Conservation (phyloP, 1,140 invertebrate species). For the Glossosoma conforme region DNA sequence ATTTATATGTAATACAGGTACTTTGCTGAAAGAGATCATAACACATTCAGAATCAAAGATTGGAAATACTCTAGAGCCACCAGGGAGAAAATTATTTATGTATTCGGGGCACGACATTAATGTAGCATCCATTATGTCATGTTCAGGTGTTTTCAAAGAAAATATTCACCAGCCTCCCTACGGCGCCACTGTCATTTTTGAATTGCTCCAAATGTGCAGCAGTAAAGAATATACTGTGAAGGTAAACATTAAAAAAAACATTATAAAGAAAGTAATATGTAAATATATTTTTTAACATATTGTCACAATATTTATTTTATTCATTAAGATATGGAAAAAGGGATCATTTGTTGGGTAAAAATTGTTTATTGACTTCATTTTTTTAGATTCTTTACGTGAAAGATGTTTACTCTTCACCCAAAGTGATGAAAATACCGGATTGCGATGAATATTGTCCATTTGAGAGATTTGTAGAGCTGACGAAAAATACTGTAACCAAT, state of each 20-base stretch:
- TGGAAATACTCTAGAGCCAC: constrained; percentile 34
- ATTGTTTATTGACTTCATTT: too few relatives aligned
- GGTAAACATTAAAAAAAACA: too few relatives aligned
- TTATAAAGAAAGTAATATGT: too few relatives aligned
- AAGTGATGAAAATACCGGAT: constrained; percentile 32
- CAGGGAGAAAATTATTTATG: constrained; percentile 48
- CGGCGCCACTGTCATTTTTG: constrained; percentile 45
- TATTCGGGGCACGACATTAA: constrained; percentile 68
- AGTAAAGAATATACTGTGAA: constrained; percentile 19
- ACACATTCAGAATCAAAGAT: constrained; percentile 43
- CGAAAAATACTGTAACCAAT: constrained; percentile 32
- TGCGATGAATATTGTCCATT: constrained; percentile 37
- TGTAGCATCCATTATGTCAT: constrained; percentile 57
- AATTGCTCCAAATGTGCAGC: constrained; percentile 34
- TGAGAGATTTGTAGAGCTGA: constrained; percentile 35
- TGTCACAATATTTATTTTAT: too few relatives aligned
- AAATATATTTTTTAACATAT: too few relatives aligned
- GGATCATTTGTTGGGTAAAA: too few relatives aligned
- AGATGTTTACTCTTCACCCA: constrained; percentile 22
- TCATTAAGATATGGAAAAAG: too few relatives aligned
- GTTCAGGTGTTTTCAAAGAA: constrained; percentile 59
- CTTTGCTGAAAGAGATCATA: constrained; percentile 52
- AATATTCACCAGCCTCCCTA: constrained; percentile 53
- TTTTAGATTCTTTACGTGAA: constrained; percentile 35
- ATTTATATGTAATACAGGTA: constrained; percentile 41